phyloP scores from a whole-genome alignment of 2,888 invertebrate genomes.

The Timema cristinae region DNA sequence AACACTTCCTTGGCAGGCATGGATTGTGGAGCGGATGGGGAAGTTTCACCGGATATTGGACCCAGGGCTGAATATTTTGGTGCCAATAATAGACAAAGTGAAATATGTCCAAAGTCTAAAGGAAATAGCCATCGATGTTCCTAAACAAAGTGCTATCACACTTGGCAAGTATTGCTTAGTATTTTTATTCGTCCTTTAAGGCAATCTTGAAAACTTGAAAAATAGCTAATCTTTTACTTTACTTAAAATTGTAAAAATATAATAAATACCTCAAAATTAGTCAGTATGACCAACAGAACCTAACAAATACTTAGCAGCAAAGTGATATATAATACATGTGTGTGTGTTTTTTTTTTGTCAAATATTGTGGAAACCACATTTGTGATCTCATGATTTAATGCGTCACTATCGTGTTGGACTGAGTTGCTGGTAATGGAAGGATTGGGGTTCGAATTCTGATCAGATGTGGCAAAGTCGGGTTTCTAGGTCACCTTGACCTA shows the following conservation, averaged over 20 bases:
- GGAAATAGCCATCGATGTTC: constrained; percentile 99
- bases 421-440: too few relatives aligned
- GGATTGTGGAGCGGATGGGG: constrained; percentile 98
- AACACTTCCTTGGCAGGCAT: constrained; percentile 59
- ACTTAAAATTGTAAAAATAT: neutral
- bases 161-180: constrained; percentile 23
- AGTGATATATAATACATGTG: too few relatives aligned
- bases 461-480: too few relatives aligned
- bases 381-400: too few relatives aligned
- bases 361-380: too few relatives aligned
- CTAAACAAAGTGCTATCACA: constrained; percentile 77
- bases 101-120: constrained; percentile 98
- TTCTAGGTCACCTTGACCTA: too few relatives aligned
- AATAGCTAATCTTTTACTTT: neutral
- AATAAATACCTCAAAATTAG: neutral
- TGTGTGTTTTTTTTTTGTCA: too few relatives aligned
- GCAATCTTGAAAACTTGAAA: neutral
- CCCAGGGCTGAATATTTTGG: constrained; percentile 88
- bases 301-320: too few relatives aligned
- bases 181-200: neutral
- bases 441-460: too few relatives aligned
- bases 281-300: too few relatives aligned
- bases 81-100: constrained; percentile 88
- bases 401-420: too few relatives aligned
- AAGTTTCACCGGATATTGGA: constrained; percentile 90